These are phyloP conservation scores for Fabriciana adippe DNA, from an alignment of 2,888 invertebrate genomes.

Conservation along the genomic window DNA sequence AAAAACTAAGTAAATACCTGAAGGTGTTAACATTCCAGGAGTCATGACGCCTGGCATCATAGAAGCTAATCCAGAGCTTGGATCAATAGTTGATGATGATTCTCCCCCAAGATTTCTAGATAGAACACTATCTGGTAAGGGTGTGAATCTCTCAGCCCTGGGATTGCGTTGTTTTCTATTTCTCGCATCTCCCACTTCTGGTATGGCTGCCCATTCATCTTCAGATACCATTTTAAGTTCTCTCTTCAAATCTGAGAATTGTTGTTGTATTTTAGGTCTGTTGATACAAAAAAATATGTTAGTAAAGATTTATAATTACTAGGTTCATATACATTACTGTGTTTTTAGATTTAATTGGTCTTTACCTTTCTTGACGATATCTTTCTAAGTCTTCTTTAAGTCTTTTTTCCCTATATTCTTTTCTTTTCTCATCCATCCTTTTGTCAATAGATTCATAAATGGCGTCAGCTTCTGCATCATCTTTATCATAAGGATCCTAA, in stretches of 20 bases:
- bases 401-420: constrained; percentile 95
- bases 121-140: constrained; percentile 97
- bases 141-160: constrained; percentile 97
- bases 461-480: constrained; percentile 99
- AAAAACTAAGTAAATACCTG: constrained; percentile 70
- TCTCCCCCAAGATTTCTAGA: constrained; percentile 93
- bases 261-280: constrained; percentile 99
- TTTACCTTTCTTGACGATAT: constrained; percentile 94
- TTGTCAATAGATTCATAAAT: constrained; percentile 99
- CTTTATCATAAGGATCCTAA: constrained; percentile 99
- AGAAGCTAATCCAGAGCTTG: constrained; percentile 91
- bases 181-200: constrained; percentile 99
- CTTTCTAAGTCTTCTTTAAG: constrained; percentile 96
- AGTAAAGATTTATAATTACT: neutral
- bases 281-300: constrained; percentile 28
- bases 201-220: constrained; percentile 98
- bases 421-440: constrained; percentile 99
- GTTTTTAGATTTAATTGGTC: neutral
- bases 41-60: constrained; percentile 93
- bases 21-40: constrained; percentile 93
- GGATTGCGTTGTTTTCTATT: constrained; percentile 98
- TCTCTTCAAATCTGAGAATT: constrained; percentile 98
- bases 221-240: constrained; percentile 91
- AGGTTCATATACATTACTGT: neutral
- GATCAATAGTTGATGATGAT: constrained; percentile 89